Base-by-base conservation (phyloP, 53 echinoderm and acorn worm species). In the Henricia sp. region DNA sequence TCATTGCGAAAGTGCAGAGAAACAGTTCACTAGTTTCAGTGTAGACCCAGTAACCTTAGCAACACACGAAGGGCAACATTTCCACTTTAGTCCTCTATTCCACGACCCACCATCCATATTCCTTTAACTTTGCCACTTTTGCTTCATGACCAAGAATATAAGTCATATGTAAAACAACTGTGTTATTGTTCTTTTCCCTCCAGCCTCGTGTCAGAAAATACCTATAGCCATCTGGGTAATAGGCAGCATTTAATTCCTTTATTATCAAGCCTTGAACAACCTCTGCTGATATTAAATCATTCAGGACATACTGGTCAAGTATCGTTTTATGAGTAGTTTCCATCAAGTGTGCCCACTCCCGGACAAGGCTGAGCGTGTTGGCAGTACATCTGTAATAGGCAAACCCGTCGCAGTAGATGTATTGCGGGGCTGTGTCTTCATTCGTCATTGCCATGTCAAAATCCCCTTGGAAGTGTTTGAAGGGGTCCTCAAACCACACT, bases 321-420 rank as follows among this genome's bases (percentile, higher is more conserved):
- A 0, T 1, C n/a, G 1, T 5, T 20, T 17, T 38, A 1, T 37
- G 8, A 8, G 48, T 44, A 12, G 60, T 26, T 0, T 37, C 10
- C 21, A 67, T 20, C 39, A 38, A 21, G 21, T 28, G 38, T 1
- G 39, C 19, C 67, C 67, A 67, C n/a, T 38, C n/a, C 4, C 21
- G 17, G 0, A 67, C 67, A 0, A 67, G 5, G 28, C 23, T 19
- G 0, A 67, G n/a, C 8, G 67, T 67, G 19, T 35, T 65, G 0
- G 73, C 53, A 0, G 92, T 92, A 0, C 83, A 76, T 33, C 86
- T 58, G 60, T 90, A 95, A 57, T 67, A 95, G 16, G 88, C 89
- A 40, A 92, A 92, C 1, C 95, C 95, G 0, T 85, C 95, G 42
- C 92, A 95, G 26, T 88, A 92, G 10, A 58, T 74, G 4, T 21